Evolutionary conservation across 2,797 vertebrate species (phyloP).

Genomic region (Crenichthys baileyi): DNA sequence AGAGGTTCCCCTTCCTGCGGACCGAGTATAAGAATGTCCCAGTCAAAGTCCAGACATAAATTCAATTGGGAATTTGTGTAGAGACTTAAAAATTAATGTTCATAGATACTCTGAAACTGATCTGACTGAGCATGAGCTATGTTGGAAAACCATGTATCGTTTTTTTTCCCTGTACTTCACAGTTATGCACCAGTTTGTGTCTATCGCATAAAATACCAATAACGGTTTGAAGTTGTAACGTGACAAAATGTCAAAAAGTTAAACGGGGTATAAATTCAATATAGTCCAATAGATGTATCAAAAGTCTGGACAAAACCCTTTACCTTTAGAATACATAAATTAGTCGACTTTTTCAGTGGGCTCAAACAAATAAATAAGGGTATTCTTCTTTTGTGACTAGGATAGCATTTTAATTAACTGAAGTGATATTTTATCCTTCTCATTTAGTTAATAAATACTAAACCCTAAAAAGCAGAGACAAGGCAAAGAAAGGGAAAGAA

Average conservation of each 20-base stretch:
- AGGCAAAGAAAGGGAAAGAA: constrained; percentile 19
- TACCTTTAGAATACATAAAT: background rate
- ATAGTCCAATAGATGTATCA: background rate
- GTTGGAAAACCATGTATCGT: background rate
- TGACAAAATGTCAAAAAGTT: background rate
- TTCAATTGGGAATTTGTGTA: too few relatives aligned
- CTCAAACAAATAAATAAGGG: constrained; percentile 10
- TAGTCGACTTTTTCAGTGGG: background rate
- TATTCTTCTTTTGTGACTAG: constrained; percentile 10
- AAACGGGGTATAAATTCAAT: background rate
- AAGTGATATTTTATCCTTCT: constrained; percentile 34
- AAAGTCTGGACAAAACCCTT: background rate
- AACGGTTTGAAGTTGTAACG: background rate
- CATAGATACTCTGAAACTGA: too few relatives aligned
- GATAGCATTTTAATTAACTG: constrained; percentile 20
- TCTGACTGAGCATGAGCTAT: too few relatives aligned
- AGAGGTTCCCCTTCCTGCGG: too few relatives aligned
- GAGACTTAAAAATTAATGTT: too few relatives aligned
- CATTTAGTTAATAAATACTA: constrained; percentile 32
- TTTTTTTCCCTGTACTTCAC: background rate
- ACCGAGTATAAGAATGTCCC: too few relatives aligned
- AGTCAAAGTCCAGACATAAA: too few relatives aligned
- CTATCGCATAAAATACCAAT: too few relatives aligned
- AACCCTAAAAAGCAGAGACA: constrained; percentile 42
- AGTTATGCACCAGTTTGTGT: background rate